Evolutionary conservation across 2,797 vertebrate species (phyloP).

Genomic region (Scolopax bukidnonensis): DNA sequence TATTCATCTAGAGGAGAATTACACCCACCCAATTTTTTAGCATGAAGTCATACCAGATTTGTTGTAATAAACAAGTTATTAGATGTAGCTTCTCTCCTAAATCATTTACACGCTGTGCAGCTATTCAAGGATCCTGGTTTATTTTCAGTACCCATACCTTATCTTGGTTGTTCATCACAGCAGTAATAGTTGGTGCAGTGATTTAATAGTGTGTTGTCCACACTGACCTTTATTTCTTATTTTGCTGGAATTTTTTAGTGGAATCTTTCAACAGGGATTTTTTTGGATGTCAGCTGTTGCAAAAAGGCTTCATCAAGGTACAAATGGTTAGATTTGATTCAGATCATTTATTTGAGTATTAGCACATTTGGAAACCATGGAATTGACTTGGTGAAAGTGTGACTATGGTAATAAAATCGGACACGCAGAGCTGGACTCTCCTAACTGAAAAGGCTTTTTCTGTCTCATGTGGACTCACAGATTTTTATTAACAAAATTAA

Average conservation of each 20-base stretch:
- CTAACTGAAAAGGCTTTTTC: neutral
- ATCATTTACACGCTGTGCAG: neutral
- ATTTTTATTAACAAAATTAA: neutral
- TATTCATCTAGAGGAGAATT: neutral
- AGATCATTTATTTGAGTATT: neutral
- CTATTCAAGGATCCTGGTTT: neutral
- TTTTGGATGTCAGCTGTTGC: neutral
- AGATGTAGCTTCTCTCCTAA: slow-evolving; percentile 6
- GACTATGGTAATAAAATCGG: neutral
- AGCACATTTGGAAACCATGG: neutral
- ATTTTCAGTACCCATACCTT: slow-evolving; percentile 16
- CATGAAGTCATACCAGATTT: slow-evolving; percentile 27
- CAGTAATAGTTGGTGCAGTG: neutral
- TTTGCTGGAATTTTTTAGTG: neutral
- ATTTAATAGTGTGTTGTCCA: neutral
- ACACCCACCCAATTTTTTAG: neutral
- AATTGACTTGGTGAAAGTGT: neutral
- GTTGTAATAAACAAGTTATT: slow-evolving; percentile 35
- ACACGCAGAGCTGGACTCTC: neutral
- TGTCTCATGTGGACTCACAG: fast-evolving
- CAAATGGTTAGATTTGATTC: neutral
- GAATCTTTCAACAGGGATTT: neutral
- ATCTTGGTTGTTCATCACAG: neutral
- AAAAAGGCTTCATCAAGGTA: neutral
- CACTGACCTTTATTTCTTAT: neutral